These are phyloP conservation scores for Cryptotermes secundus DNA, from an alignment of 1,140 invertebrate genomes.

Conservation along the genomic window DNA sequence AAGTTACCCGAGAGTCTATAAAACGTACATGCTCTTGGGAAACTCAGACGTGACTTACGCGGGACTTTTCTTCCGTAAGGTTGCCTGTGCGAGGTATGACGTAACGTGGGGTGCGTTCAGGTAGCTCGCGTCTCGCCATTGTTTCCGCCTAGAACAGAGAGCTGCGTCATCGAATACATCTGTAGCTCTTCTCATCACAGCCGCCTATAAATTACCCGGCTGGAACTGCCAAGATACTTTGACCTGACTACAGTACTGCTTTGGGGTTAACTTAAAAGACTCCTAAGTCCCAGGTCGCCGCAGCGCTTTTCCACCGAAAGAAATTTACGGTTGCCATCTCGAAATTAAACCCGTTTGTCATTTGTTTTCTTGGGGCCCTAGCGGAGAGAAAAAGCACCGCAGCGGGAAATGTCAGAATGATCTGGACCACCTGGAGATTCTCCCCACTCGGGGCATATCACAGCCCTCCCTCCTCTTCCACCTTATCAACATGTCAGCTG, in stretches of 20 bases:
- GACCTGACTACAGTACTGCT: not conserved
- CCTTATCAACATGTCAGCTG: slow-evolving; percentile 2
- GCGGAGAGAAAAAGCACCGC: not conserved
- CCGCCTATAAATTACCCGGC: not conserved
- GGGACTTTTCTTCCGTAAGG: too few species aligned
- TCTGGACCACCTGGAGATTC: slow-evolving; percentile 8
- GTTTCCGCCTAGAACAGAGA: too few species aligned
- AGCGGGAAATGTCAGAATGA: slow-evolving; percentile 18
- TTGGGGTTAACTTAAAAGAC: not conserved
- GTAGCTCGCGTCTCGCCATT: too few species aligned
- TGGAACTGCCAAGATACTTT: not conserved
- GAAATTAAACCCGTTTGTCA: slow-evolving; percentile 19
- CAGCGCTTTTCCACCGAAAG: slow-evolving; percentile 3
- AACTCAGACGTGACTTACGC: too few species aligned
- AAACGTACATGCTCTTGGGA: too few species aligned
- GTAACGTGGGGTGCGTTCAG: too few species aligned
- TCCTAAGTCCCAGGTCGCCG: not conserved
- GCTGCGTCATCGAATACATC: too few species aligned
- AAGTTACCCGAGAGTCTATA: too few species aligned
- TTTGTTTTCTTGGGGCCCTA: not conserved
- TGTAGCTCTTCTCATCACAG: not conserved
- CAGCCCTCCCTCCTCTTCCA: not conserved
- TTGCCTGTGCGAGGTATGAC: too few species aligned
- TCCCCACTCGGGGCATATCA: not conserved
- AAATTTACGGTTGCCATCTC: slow-evolving; percentile 16